These are phyloP conservation scores for Hydrozoanthus tunicans DNA, from an alignment of 64 coral and sea anemone genomes.

Conservation along the genomic window DNA sequence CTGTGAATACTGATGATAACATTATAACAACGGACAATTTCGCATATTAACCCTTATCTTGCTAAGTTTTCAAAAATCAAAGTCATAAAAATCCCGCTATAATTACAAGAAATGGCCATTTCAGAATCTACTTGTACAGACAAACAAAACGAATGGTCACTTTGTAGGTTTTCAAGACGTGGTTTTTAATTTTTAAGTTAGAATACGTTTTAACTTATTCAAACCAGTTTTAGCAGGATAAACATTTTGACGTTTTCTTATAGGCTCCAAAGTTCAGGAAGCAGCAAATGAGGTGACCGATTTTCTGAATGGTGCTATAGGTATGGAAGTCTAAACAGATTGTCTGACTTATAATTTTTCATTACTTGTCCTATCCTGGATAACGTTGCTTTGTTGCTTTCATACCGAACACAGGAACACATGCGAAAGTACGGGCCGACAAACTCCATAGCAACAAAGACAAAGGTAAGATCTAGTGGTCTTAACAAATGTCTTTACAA, in stretches of 20 bases:
- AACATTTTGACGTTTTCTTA: background rate
- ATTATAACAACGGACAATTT: too few relatives aligned
- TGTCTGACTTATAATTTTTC: background rate
- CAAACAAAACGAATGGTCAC: too few relatives aligned
- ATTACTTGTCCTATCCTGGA: background rate
- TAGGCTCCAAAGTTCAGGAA: constrained; percentile 72
- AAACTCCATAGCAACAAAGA: constrained; percentile 64
- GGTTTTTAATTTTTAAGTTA: background rate
- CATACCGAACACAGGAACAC: constrained; percentile 58
- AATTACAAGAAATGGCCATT: too few relatives aligned
- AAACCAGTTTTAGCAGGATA: too few relatives aligned
- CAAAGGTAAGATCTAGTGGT: constrained; percentile 63
- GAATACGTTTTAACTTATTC: too few relatives aligned
- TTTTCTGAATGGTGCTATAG: constrained; percentile 81
- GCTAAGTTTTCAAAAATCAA: too few relatives aligned
- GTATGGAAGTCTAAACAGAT: constrained; percentile 3
- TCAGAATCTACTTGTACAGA: too few relatives aligned
- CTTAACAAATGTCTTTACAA: background rate
- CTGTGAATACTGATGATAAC: too few relatives aligned
- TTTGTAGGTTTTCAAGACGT: background rate
- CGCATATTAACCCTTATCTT: too few relatives aligned
- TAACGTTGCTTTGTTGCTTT: background rate
- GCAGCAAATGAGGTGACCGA: constrained; percentile 87
- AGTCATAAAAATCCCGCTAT: too few relatives aligned
- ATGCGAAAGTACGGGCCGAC: constrained; percentile 67